A percentile compares a stretch with the other conserved stretches of the same genome.
These are phyloP conservation scores for Alethe castanea DNA, from an alignment of 2,113 vertebrate genomes.

Conservation along the genomic window DNA sequence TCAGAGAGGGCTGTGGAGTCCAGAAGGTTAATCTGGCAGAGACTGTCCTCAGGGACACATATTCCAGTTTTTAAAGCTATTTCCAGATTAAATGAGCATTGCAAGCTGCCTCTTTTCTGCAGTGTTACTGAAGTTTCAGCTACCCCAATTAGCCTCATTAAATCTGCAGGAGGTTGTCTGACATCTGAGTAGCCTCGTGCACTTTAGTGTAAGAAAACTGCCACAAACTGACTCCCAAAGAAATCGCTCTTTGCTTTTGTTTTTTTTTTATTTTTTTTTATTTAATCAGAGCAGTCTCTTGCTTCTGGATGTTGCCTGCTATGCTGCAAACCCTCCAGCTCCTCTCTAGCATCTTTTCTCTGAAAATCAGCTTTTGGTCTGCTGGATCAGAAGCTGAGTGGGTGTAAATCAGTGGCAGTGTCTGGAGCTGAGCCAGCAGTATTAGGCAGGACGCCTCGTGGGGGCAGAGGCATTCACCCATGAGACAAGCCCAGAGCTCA, in stretches of 20 bases:
- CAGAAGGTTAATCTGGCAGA: background rate
- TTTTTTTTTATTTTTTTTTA: background rate
- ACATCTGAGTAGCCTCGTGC: background rate
- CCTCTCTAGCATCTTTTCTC: background rate
- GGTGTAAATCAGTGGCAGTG: background rate
- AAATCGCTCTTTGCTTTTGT: background rate
- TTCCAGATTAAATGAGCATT: background rate
- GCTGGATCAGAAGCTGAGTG: background rate
- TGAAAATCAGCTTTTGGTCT: background rate
- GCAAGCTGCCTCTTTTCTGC: background rate
- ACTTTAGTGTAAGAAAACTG: background rate
- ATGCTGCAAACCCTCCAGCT: background rate
- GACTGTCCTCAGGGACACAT: background rate
- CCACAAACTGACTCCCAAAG: background rate
- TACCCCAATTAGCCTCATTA: background rate
- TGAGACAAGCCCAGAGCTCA: rapidly evolving
- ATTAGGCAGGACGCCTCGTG: rapidly evolving
- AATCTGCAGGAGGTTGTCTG: background rate
- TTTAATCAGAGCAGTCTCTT: background rate
- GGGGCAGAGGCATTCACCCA: background rate
- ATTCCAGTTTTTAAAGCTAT: background rate
- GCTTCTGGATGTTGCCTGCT: background rate
- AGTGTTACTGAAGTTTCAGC: background rate
- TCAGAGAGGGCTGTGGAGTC: background rate
- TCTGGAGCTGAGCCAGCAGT: background rate